These are phyloP conservation scores for Theocolax elegans DNA, from an alignment of 1,140 invertebrate species.

Conservation along the genomic window DNA sequence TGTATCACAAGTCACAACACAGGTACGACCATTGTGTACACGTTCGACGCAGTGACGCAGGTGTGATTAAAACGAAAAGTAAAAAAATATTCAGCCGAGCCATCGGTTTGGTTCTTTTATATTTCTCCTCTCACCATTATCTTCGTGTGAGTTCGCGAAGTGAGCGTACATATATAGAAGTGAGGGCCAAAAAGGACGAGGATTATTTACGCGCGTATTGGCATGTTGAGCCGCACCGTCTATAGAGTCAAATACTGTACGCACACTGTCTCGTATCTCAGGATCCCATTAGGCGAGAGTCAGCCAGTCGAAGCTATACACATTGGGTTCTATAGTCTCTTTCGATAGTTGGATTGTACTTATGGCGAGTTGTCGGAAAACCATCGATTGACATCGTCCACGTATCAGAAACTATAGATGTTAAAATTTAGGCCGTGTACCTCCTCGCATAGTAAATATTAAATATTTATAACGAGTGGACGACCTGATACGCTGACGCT, in stretches of 20 bases:
- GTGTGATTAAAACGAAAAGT: slow-evolving; percentile 15
- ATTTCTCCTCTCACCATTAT: slow-evolving; percentile 36
- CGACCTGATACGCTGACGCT: no score
- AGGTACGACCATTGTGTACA: background rate
- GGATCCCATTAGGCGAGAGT: slow-evolving; percentile 47
- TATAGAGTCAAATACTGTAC: slow-evolving; percentile 34
- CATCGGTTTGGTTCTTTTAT: slow-evolving; percentile 31
- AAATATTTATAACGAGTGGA: no score
- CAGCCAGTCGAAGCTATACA: background rate
- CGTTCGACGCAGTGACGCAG: background rate
- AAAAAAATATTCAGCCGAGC: slow-evolving; percentile 29
- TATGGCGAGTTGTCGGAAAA: no score
- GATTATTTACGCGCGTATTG: slow-evolving; percentile 48
- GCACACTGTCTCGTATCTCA: slow-evolving; percentile 51
- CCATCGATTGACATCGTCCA: no score
- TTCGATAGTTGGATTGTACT: background rate
- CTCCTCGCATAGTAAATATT: no score
- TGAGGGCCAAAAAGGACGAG: background rate
- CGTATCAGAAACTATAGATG: no score
- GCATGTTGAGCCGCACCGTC: no score
- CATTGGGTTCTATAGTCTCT: no score
- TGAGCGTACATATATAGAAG: no score
- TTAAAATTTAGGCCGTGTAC: no score
- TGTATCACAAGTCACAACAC: no score
- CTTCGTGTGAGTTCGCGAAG: background rate